Conservation (phyloP, 2,888 invertebrate genomes). For the Diarsia rubi region DNA sequence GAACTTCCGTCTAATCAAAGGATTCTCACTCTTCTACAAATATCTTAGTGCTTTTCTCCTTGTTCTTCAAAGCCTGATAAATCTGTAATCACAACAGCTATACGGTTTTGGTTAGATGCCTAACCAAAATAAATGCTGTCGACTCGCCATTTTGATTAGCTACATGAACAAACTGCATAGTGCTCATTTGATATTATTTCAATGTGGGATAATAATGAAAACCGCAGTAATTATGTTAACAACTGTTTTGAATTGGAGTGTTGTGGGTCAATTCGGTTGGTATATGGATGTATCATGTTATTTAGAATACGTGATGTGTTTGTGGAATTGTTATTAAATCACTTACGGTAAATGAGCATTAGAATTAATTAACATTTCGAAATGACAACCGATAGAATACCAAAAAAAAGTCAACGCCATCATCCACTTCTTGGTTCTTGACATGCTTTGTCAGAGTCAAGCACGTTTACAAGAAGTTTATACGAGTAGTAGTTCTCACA, state of each 20-base stretch:
- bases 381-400: background rate
- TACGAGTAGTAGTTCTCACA: no score
- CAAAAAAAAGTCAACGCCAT: background rate
- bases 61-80: background rate
- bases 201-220: conserved; percentile 44
- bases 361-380: background rate
- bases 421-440: no score
- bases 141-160: conserved; percentile 31
- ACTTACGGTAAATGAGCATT: background rate
- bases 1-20: background rate
- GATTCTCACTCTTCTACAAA: background rate
- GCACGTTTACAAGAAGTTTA: no score
- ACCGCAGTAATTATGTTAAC: conserved; percentile 50
- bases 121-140: conserved; percentile 14
- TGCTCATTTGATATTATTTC: conserved; percentile 56
- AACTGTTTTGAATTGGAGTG: conserved; percentile 38
- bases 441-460: no score
- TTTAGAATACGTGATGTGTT: conserved; percentile 27
- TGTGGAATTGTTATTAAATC: background rate
- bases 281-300: conserved; percentile 2
- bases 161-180: conserved; percentile 33
- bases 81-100: background rate
- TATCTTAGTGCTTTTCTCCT: no score
- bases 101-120: background rate
- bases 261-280: conserved; percentile 8